Conservation (phyloP, 2,797 vertebrate species). For the Alauda arvensis region DNA sequence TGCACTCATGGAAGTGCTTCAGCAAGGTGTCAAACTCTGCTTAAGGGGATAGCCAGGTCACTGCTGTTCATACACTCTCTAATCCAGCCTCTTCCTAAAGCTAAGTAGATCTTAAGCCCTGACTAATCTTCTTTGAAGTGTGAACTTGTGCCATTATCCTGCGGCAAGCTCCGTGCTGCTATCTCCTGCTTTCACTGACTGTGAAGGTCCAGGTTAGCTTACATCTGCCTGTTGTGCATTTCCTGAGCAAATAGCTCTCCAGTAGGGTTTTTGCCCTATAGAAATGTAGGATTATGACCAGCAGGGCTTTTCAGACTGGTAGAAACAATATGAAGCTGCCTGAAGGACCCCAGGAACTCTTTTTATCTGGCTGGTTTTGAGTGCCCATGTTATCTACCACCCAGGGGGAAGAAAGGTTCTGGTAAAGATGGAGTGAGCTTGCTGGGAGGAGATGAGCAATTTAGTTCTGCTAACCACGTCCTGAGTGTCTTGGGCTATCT, state of each 20-base stretch:
- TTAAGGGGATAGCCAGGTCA: constrained; percentile 21
- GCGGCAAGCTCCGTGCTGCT: background rate
- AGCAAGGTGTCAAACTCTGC: constrained; percentile 21
- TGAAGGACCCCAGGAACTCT: background rate
- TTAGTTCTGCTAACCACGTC: background rate
- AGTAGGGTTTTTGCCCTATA: background rate
- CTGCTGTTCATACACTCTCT: background rate
- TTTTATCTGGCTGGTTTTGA: background rate
- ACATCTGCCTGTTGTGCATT: background rate
- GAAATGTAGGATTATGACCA: background rate
- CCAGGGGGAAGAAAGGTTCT: background rate
- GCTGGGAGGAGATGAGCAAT: background rate
- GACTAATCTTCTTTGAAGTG: constrained; percentile 45
- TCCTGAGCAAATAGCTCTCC: background rate
- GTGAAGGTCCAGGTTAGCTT: background rate
- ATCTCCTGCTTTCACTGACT: background rate
- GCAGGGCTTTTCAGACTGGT: background rate
- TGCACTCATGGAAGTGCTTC: background rate
- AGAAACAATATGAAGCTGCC: background rate
- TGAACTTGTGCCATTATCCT: constrained; percentile 6
- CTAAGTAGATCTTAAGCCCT: constrained; percentile 27
- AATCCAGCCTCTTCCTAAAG: constrained; percentile 42
- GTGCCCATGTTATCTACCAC: fast-evolving
- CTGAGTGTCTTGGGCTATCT: background rate
- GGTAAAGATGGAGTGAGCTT: background rate